A percentile compares a stretch with the other conserved stretches of the same genome.
These are phyloP conservation scores for Diadema setosum DNA, from an alignment of 35 echinoderm and acorn worm species.

Conservation along the genomic window DNA sequence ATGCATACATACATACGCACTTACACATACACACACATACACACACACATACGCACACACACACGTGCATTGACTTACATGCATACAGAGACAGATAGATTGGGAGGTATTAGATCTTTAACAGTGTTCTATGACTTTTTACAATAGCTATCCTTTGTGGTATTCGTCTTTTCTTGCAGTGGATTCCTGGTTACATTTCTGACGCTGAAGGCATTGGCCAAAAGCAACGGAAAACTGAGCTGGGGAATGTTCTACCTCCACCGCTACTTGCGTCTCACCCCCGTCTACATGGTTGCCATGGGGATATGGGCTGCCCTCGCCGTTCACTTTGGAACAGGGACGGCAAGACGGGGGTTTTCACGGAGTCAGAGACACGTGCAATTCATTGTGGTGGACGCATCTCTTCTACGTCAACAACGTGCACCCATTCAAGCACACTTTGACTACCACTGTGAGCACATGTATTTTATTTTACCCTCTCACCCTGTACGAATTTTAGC, in stretches of 20 bases:
- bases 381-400: slow-evolving; percentile 26
- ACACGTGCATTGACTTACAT: too few species aligned
- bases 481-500: too few species aligned
- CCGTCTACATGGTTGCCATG: slow-evolving; percentile 36
- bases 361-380: not conserved
- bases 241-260: slow-evolving; percentile 60
- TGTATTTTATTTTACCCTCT: too few species aligned
- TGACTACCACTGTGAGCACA: not conserved
- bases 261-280: slow-evolving; percentile 48
- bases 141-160: not conserved
- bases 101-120: not conserved
- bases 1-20: too few species aligned
- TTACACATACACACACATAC: too few species aligned
- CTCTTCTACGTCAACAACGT: slow-evolving; percentile 50
- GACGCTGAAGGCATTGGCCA: slow-evolving; percentile 38
- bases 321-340: not conserved
- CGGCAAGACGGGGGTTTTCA: not conserved
- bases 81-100: too few species aligned
- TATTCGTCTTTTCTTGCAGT: not conserved
- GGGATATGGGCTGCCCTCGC: slow-evolving; percentile 14
- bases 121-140: not conserved
- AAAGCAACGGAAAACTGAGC: slow-evolving; percentile 41
- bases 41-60: too few species aligned
- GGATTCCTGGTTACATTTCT: slow-evolving; percentile 50
- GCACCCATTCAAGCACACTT: slow-evolving; percentile 1